A percentile compares a stretch with the other conserved stretches of the same genome.
These are phyloP conservation scores for Aldrovandia affinis DNA, from an alignment of 2,797 vertebrate species.

Conservation along the genomic window DNA sequence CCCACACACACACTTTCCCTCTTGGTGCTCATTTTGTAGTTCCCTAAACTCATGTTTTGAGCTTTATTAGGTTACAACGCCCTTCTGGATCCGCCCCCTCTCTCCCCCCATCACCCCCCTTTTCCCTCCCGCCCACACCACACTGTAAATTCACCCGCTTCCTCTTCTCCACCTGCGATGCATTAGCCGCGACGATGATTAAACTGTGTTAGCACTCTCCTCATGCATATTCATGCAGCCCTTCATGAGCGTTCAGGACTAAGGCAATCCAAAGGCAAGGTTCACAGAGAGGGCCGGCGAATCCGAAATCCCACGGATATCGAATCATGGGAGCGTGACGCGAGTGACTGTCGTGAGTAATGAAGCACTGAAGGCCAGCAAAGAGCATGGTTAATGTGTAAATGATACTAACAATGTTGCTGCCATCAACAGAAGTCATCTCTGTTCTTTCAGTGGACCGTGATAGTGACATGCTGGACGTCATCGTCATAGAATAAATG, in stretches of 20 bases:
- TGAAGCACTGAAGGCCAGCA: neutral
- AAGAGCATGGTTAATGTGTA: neutral
- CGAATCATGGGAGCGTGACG: no score
- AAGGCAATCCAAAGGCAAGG: neutral
- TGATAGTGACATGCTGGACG: neutral
- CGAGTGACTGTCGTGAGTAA: neutral
- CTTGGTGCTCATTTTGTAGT: neutral
- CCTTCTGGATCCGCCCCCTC: neutral
- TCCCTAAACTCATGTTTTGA: neutral
- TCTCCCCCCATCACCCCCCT: neutral
- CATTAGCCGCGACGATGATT: neutral
- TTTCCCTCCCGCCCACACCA: neutral
- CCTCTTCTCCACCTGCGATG: neutral
- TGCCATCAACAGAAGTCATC: neutral
- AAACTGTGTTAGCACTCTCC: neutral
- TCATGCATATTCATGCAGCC: conserved; percentile 19
- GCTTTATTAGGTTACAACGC: conserved; percentile 19
- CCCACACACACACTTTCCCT: neutral
- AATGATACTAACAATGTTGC: neutral
- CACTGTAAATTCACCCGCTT: neutral
- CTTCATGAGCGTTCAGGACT: neutral
- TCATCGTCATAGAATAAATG: neutral
- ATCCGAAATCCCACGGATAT: conserved; percentile 4
- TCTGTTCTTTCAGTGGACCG: neutral
- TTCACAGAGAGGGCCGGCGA: neutral